These are phyloP conservation scores for Lycocorax pyrrhopterus DNA, from an alignment of 2,113 vertebrate species.

Conservation along the genomic window DNA sequence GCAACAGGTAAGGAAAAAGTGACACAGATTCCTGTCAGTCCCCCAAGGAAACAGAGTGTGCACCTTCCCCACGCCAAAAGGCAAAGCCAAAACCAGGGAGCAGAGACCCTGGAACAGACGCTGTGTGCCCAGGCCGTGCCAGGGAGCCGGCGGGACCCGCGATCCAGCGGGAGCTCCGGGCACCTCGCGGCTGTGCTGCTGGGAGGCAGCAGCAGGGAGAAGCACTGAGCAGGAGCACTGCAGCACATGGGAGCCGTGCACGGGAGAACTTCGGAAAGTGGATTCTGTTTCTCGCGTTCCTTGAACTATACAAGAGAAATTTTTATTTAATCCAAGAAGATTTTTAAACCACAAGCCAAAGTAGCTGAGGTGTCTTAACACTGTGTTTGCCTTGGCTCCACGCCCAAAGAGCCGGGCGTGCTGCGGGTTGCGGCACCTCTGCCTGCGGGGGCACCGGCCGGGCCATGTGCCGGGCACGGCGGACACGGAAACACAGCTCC, in stretches of 20 bases:
- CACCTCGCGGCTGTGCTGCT: neutral
- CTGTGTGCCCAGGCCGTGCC: rapidly evolving
- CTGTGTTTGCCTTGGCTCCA: rapidly evolving
- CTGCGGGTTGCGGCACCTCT: neutral
- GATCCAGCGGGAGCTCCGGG: neutral
- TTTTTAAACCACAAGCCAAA: neutral
- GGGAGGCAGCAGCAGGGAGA: neutral
- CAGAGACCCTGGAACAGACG: rapidly evolving
- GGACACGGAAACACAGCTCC: neutral
- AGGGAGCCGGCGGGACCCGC: rapidly evolving
- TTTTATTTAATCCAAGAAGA: neutral
- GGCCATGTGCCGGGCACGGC: neutral
- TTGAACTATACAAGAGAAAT: neutral
- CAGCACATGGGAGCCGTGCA: rapidly evolving
- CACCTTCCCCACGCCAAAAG: rapidly evolving
- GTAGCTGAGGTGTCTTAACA: rapidly evolving
- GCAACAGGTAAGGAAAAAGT: neutral
- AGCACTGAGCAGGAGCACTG: neutral
- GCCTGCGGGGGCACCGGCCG: neutral
- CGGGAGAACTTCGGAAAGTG: neutral
- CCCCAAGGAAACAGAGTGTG: neutral
- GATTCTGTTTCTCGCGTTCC: neutral
- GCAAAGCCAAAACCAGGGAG: neutral
- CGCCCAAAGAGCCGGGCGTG: rapidly evolving
- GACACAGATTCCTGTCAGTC: rapidly evolving